Conservation (phyloP, 2,888 invertebrate species). For the Formica aserva region DNA sequence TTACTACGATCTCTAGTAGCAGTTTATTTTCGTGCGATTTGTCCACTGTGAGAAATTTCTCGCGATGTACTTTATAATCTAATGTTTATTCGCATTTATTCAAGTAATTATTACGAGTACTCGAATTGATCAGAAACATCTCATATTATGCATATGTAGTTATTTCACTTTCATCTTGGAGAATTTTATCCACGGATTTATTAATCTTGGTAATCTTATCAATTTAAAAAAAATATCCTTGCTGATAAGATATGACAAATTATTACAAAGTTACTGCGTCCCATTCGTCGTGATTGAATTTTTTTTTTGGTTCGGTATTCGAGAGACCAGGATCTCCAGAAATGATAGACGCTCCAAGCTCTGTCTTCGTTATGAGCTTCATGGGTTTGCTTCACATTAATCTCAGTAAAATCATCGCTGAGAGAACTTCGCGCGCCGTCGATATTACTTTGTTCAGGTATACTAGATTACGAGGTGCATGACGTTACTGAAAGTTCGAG, state of each 20-base stretch:
- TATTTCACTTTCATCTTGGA: not conserved
- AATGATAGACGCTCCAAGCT: slow-evolving; percentile 8
- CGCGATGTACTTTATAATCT: too few relatives aligned
- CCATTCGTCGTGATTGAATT: not conserved
- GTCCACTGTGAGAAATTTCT: not conserved
- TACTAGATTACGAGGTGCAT: slow-evolving; percentile 18
- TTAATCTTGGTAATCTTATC: not conserved
- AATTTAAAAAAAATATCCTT: not conserved
- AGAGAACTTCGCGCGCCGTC: not conserved
- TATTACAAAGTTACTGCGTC: not conserved
- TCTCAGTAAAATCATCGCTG: slow-evolving; percentile 26
- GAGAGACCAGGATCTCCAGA: not conserved
- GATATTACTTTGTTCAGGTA: slow-evolving; percentile 1
- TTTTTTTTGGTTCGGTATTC: not conserved
- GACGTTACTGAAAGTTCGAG: slow-evolving; percentile 25
- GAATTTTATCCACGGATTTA: not conserved
- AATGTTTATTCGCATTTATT: not conserved
- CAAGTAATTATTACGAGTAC: not conserved
- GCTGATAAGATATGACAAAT: not conserved
- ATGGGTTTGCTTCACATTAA: slow-evolving; percentile 31
- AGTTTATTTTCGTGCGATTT: not conserved
- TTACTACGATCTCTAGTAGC: not conserved
- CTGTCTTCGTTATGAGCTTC: slow-evolving; percentile 14
- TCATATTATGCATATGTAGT: not conserved
- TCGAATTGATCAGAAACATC: not conserved